Base-by-base conservation (phyloP, 2,888 invertebrate species). In the Lasioglossum malachurum region DNA sequence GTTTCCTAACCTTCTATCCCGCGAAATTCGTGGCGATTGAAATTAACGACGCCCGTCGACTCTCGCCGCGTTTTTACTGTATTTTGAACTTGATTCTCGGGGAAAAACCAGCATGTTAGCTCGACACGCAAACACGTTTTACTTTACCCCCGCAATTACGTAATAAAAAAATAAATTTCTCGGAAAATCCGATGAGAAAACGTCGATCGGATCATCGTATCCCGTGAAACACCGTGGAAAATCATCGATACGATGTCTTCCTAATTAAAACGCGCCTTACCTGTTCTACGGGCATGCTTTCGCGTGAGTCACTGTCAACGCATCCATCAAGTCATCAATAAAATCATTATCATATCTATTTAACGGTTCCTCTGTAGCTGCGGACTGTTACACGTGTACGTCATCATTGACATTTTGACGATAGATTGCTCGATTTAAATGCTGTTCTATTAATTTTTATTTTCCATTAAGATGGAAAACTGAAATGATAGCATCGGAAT, bases 281-380 rank as follows among this genome's bases (percentile, higher is more conserved):
- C 71, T 77, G 84, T 82, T 86, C 85, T 82, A 83, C 84, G 81
- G 88, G 84, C 93, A 92, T 91, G 93, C 92, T 93, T 92, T 91
- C 92, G 92, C 89, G 89, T 94, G 93, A 93, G 92, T 94, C 94
- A 94, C 92, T 94, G 93, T 93, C 93, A 93, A 87, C 81, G 86
- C 76, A 83, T 76, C 83, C 77, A 80, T 77, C 83, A 79, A 84
- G 75, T 79, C 78, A 71, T 86, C 89, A 80, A 80, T 46, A 84
- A 82, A 81, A 64, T 80, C 69, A 16, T 78, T 80, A 53, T 41
- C 41, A 8, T 75, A 75, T 35, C 67, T 75, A 35, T 71, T 82
- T 64, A n/a, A 46, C 23, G 23, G 27, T 53, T 27, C 64, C 23
- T 31, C 8, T 7, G 5, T 1, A 23, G 27, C 16, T 49, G 12